These are phyloP conservation scores for Odontophorus gujanensis DNA, from an alignment of 2,113 vertebrate genomes.

Conservation along the genomic window DNA sequence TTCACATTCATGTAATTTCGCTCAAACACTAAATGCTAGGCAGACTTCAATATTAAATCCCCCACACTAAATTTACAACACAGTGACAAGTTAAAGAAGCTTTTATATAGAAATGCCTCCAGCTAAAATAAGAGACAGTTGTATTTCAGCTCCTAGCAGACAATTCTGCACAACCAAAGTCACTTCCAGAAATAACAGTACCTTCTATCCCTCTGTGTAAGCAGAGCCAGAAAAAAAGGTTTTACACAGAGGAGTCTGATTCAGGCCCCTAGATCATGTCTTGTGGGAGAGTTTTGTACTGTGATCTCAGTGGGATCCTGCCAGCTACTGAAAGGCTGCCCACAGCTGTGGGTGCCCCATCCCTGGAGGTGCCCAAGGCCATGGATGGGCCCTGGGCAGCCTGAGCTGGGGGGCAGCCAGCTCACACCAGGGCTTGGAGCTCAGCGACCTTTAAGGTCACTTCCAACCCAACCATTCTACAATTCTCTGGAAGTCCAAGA, in stretches of 20 bases:
- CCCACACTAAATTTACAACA: constrained; percentile 34
- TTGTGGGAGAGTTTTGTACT: background rate
- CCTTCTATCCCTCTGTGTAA: background rate
- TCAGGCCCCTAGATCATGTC: background rate
- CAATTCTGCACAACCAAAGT: background rate
- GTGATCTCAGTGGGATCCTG: background rate
- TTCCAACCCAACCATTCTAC: no score
- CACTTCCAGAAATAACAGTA: constrained; percentile 41
- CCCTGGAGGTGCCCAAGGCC: no score
- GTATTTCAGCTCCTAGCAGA: constrained; percentile 22
- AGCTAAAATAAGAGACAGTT: constrained; percentile 27
- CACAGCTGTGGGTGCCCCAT: no score
- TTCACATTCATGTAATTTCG: constrained; percentile 13
- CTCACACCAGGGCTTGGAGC: no score
- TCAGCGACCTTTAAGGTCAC: no score
- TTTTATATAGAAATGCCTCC: constrained; percentile 26
- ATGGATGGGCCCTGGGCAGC: no score
- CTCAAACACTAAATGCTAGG: background rate
- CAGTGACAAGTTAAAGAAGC: constrained; percentile 10
- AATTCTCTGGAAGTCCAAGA: background rate
- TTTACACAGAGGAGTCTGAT: background rate
- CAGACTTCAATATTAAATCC: background rate
- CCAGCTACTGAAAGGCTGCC: background rate
- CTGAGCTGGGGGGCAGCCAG: no score
- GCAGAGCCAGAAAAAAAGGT: background rate